Evolutionary conservation across 2,888 invertebrate species (phyloP), one percentile per base, ranked within the genome.

Genomic region (Drosophila monieri): DNA sequence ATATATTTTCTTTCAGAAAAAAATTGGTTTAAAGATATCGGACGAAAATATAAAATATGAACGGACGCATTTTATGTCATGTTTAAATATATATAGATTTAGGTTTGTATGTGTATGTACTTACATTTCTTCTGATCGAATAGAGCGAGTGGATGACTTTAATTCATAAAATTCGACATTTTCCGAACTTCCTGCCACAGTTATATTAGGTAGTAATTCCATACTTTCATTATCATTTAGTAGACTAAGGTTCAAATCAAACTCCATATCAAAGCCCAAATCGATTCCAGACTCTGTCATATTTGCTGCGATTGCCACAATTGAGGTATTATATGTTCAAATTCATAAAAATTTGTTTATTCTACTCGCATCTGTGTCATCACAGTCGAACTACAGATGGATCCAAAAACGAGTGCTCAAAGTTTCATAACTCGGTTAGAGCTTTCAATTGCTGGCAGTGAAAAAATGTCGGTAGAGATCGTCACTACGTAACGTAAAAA

Each of bases 251-350:
- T 89, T 89, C 35, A 89, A 91, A 65, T 90, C 90, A 61, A 90
- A 92, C 68, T 94, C 93, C 68, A 94, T 92, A 90, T 94, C 94
- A 86, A 94, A 94, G 70, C 94, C 94, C 89, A 94, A 92, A 90
- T 94, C 94, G 75, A 94, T 93, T 30, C 94, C 94, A 44, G 94
- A 94, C 86, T 94, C 94, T 53, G 90, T 88, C 91, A 91, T 91
- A 44, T 66, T 74, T 57, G 18, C 9, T 41, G 18, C 18, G 14
- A 35, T n/a, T 6, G 5, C 6, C 21, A 6, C 6, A 15, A 39
- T 44, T 18, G 14, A 21, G 39, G 18, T 69, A 53, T 46, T 47
- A 41, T 53, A 56, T 30, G 10, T 55, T 27, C 8, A n/a, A 9
- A 15, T 59, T 48, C 49, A 25, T 60, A 39, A 74, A 73, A 64